Evolutionary conservation across 2,113 vertebrate species (phyloP), one percentile per base, ranked within the genome.

Genomic region (Oryzias curvinotus): DNA sequence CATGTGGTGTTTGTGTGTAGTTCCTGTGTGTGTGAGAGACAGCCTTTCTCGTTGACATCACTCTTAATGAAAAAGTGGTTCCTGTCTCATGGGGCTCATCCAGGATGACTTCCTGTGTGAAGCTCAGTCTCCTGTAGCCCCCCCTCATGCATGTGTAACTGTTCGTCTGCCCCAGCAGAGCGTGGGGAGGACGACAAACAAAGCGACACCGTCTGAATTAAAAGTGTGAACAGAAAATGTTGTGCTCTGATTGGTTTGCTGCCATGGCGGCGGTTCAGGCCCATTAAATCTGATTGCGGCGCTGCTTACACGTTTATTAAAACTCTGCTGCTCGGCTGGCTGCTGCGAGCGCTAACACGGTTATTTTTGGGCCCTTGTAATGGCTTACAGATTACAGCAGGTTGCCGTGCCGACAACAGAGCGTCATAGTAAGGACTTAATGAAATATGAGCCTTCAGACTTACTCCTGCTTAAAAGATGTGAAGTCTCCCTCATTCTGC

Each of bases 241-340:
- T 62, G 62, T 18, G 28, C 62, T 76, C 56, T 71, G 65, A 75
- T 68, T 66, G 36, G 48, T 81, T 78, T 71, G 49, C 45, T 73
- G 52, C 75, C 61, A 60, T 75, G 58, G 53, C 73, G 1, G 18
- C 4, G 49, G 73, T 71, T 68, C 71, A 47, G 63, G 75, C 50
- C 69, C 67, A 74, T 85, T 82, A 74, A 77, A 82, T 79, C 54
- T 44, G 67, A 85, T 80, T 75, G 57, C 53, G 41, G 53, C 51
- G 3, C 60, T 56, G n/a, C 36, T 80, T 79, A 82, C 78, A 80
- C 73, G 6, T 82, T 82, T 82, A 85, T 85, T 85, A 80, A 82
- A 72, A 75, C 77, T 45, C 61, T 64, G 42, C 61, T n/a, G 63
- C 49, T 65, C 65, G 55, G 52, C 68, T 76, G 30, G 26, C 75